Evolutionary conservation across 2,797 vertebrate species (phyloP).

Genomic region (Neostethus bicornis): DNA sequence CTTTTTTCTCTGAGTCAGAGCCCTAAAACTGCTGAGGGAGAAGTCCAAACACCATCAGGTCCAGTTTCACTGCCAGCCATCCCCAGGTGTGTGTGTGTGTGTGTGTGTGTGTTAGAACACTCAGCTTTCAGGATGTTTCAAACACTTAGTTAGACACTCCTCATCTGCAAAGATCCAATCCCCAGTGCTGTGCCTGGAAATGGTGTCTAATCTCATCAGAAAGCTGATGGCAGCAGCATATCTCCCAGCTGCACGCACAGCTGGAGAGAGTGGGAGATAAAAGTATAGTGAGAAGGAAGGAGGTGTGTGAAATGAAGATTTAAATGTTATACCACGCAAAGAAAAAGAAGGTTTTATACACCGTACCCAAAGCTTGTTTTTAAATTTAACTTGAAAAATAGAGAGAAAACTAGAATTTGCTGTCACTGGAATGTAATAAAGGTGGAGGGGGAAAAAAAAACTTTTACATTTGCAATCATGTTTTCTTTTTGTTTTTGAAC

Average conservation of each 20-base stretch:
- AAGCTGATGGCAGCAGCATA: constrained; percentile 25
- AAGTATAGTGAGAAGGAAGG: background rate
- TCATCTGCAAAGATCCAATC: constrained; percentile 20
- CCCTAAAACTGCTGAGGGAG: background rate
- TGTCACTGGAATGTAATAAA: background rate
- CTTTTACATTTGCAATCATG: too few species aligned
- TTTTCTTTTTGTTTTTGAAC: too few species aligned
- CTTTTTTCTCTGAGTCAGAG: background rate
- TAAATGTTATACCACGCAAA: constrained; percentile 1
- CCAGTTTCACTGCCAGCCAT: background rate
- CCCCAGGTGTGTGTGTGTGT: background rate
- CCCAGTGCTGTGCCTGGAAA: constrained; percentile 11
- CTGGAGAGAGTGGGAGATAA: constrained; percentile 8
- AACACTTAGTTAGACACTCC: constrained; percentile 4
- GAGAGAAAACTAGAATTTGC: background rate
- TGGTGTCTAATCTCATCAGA: constrained; percentile 24
- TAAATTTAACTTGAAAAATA: background rate
- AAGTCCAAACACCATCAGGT: background rate
- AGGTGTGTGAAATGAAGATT: constrained; percentile 6
- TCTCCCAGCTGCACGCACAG: constrained; percentile 17
- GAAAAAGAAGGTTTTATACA: constrained; percentile 4
- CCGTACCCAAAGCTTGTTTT: background rate
- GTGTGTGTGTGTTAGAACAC: background rate
- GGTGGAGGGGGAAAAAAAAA: too few species aligned
- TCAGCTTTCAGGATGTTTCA: constrained; percentile 3